Percentiles rank a stretch among this genome's conserved stretches.
phyloP scores from a whole-genome alignment of 2,888 invertebrate genomes.

The Pristionchus mayeri region DNA sequence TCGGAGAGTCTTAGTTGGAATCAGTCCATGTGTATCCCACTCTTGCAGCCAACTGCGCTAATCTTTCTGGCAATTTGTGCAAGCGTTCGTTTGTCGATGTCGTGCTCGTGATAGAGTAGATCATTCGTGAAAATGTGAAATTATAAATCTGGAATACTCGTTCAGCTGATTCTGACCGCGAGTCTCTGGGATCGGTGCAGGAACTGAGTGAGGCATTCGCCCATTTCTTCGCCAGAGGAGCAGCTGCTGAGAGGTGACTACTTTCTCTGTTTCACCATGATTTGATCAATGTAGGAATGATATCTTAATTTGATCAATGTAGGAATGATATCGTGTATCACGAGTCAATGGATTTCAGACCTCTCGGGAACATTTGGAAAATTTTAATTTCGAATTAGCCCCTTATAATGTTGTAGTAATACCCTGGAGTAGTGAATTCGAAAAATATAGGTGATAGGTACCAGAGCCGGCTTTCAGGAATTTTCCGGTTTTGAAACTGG shows the following conservation, averaged over 20 bases:
- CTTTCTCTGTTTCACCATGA: too few species aligned
- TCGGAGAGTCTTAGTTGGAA: background rate
- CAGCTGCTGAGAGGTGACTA: conserved; percentile 78
- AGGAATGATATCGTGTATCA: too few species aligned
- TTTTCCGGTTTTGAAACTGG: too few species aligned
- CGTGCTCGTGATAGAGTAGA: background rate
- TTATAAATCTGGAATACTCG: background rate
- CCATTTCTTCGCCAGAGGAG: conserved; percentile 77
- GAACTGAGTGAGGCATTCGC: conserved; percentile 78
- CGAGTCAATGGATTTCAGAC: too few species aligned
- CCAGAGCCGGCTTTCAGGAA: too few species aligned
- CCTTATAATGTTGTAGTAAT: too few species aligned
- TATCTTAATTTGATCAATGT: too few species aligned
- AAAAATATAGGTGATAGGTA: too few species aligned
- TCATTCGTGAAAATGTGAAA: background rate
- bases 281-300: too few species aligned
- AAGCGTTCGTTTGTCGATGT: conserved; percentile 28
- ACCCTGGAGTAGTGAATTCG: too few species aligned
- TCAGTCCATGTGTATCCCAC: background rate
- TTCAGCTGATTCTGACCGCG: conserved; percentile 66
- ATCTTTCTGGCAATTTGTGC: background rate
- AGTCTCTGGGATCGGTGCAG: conserved; percentile 70
- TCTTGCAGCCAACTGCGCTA: conserved; percentile 37
- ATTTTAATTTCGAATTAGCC: too few species aligned
- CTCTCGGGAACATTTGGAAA: too few species aligned